These are phyloP conservation scores for Leucopternis melanops DNA, from an alignment of 2,113 vertebrate species.

Conservation along the genomic window DNA sequence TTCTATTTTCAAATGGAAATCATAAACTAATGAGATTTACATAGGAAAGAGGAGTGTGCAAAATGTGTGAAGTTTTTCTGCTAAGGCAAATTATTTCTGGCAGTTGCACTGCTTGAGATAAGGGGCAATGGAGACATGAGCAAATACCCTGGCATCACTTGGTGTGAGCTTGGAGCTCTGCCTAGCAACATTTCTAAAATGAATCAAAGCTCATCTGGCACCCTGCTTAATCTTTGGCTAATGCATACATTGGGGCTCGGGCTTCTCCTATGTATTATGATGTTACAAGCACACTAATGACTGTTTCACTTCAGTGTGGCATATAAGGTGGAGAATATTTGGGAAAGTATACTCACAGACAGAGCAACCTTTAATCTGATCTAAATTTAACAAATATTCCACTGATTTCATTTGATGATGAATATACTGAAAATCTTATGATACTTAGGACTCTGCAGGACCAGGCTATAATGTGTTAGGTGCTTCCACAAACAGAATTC, in stretches of 20 bases:
- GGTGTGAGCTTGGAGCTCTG: conserved; percentile 16
- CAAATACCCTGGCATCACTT: conserved; percentile 16
- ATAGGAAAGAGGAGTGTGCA: background rate
- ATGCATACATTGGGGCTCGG: background rate
- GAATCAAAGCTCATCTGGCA: conserved; percentile 18
- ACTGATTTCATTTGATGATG: too few relatives aligned
- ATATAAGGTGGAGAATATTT: background rate
- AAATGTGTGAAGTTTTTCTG: background rate
- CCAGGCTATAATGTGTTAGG: too few relatives aligned
- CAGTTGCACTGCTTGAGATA: conserved; percentile 17
- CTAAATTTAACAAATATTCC: too few relatives aligned
- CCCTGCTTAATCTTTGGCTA: background rate
- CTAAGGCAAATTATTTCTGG: conserved; percentile 14
- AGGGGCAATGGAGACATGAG: background rate
- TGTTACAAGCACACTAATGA: background rate
- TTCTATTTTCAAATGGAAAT: background rate
- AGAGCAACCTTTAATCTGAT: too few relatives aligned
- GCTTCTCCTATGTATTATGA: background rate
- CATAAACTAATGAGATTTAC: background rate
- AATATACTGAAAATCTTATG: too few relatives aligned
- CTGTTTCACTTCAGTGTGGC: background rate
- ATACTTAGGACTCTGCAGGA: too few relatives aligned
- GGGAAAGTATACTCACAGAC: background rate
- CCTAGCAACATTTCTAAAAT: background rate
- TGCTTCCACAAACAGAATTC: too few relatives aligned